Evolutionary conservation across 2,113 vertebrate genomes (phyloP).

Genomic region (Ia io): DNA sequence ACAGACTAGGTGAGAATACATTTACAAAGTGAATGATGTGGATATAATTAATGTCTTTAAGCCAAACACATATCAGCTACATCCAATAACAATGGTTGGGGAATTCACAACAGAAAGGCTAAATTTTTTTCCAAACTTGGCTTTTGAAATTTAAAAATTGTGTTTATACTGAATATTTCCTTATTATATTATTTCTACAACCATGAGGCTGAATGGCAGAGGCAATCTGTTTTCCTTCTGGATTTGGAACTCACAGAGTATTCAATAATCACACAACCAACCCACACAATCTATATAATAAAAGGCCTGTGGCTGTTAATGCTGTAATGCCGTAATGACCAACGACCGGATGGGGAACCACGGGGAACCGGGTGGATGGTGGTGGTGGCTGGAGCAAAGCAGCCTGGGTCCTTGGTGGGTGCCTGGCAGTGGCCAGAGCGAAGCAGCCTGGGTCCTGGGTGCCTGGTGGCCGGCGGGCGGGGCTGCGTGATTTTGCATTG

Average conservation of each 20-base stretch:
- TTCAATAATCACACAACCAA: neutral
- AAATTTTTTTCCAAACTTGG: neutral
- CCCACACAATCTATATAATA: neutral
- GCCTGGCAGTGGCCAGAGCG: too few species aligned
- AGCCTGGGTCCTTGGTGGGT: too few species aligned
- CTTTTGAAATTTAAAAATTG: neutral
- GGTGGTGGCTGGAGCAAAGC: too few species aligned
- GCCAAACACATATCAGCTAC: neutral
- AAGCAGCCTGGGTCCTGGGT: too few species aligned
- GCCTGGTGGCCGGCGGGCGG: too few species aligned
- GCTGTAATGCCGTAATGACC: too few species aligned
- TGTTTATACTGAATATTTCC: neutral
- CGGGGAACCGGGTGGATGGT: too few species aligned
- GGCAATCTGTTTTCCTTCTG: neutral
- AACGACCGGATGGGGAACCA: too few species aligned
- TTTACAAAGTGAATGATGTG: neutral
- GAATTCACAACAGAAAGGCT: neutral
- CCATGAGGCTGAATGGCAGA: neutral
- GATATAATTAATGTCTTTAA: neutral
- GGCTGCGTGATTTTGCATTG: rapidly evolving
- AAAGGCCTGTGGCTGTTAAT: too few species aligned
- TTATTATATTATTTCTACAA: neutral
- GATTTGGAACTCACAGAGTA: neutral
- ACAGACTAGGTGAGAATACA: neutral
- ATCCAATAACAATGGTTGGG: neutral